Evolutionary conservation across 2,888 invertebrate genomes (phyloP), one percentile per base, ranked within the genome.

Genomic region (Cosmopolites sordidus): DNA sequence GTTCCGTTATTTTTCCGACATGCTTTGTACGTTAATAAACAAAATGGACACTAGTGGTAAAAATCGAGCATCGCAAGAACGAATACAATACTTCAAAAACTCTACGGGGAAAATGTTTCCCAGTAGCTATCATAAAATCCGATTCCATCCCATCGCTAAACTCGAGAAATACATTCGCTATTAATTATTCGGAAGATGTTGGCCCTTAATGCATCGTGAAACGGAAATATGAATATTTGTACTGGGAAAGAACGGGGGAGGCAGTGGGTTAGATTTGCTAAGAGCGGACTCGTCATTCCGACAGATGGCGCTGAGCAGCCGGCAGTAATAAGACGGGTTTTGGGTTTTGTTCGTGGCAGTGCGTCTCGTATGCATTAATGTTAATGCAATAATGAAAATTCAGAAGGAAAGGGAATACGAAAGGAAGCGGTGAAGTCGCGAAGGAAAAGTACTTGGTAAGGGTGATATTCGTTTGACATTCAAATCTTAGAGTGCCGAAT

Each of bases 91-190:
- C 42, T 42, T 33, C 22, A 22, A 33, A 9, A 41, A n/a, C 30
- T 30, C 18, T 1, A 42, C 14, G 33, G 16, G 42, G 33, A 30
- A 30, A 42, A 42, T 33, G n/a, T 42, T 37, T 30, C 48, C 42
- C 42, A 48, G 41, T 22, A 48, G 48, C 16, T 42, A 14, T 33
- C 30, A 18, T 48, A 48, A 48, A 48, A 48, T 42, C 48, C 41
- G 43, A 48, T 37, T 30, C 33, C 37, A 41, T n/a, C 33, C 41
- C 48, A 22, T 33, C 17, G 30, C 22, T 42, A 14, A 48, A 29
- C 42, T 48, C 37, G 17, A 22, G 27, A 48, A 48, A 40, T 41
- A 48, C 47, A 29, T 48, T 48, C 42, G 17, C 48, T 42, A 48
- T 42, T 48, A 48, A 48, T 48, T 41, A 42, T 48, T 48, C 33